phyloP scores from a whole-genome alignment of 2,888 invertebrate species.

The Norana najaformis region DNA sequence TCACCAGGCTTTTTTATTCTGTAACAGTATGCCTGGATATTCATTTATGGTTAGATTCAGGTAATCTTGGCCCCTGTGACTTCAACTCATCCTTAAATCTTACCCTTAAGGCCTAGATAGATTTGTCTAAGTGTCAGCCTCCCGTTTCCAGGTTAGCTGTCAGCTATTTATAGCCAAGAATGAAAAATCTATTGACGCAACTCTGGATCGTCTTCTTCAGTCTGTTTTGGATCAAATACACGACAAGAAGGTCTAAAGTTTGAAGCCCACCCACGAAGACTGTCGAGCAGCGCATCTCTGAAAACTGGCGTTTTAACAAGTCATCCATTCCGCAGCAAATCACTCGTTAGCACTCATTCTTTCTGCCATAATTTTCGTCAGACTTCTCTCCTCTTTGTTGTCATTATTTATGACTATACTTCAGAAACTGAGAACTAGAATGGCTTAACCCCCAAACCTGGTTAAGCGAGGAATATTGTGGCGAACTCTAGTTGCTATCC shows the following conservation, averaged over 20 bases:
- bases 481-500: neutral
- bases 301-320: neutral
- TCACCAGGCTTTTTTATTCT: neutral
- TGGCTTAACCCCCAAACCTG: neutral
- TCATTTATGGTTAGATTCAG: neutral
- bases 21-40: neutral
- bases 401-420: neutral
- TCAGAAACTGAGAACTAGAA: neutral
- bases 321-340: too few relatives aligned
- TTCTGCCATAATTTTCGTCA: neutral
- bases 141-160: neutral
- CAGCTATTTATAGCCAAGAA: neutral
- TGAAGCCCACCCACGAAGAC: neutral
- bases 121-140: neutral
- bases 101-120: neutral
- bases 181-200: slow-evolving; percentile 5
- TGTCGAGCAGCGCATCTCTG: neutral
- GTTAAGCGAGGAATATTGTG: neutral
- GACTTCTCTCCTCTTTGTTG: neutral
- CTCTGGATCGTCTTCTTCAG: neutral
- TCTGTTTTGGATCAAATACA: slow-evolving; percentile 2
- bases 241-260: neutral
- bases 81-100: neutral
- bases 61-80: neutral
- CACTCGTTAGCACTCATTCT: neutral